Conservation (phyloP, 2,113 vertebrate species). For the Piaya cayana region DNA sequence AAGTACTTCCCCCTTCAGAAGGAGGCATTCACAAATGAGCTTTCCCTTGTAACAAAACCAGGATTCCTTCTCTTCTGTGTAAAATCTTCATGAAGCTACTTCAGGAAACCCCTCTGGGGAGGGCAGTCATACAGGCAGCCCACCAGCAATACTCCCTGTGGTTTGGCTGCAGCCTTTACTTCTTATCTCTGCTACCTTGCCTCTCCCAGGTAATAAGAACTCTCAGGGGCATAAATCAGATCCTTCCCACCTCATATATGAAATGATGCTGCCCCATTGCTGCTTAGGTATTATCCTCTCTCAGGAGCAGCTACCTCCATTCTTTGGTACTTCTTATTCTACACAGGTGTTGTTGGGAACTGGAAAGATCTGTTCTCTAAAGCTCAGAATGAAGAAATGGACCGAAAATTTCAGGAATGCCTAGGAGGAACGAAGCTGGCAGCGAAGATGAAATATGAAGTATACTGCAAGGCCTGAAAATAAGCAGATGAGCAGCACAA, state of each 20-base stretch:
- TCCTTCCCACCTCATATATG: background rate
- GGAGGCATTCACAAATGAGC: background rate
- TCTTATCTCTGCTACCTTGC: background rate
- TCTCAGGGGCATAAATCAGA: background rate
- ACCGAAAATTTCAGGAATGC: slow-evolving; percentile 75
- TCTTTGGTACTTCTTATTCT: background rate
- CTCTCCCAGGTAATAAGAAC: background rate
- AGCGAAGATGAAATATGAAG: slow-evolving; percentile 76
- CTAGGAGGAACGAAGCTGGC: slow-evolving; percentile 78
- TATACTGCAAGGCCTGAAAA: slow-evolving; percentile 73
- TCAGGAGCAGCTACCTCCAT: background rate
- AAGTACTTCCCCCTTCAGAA: background rate
- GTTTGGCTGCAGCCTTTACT: background rate
- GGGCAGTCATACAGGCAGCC: background rate
- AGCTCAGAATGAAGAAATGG: slow-evolving; percentile 82
- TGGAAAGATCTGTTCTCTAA: slow-evolving; percentile 83
- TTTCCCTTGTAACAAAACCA: background rate
- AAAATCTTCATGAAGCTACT: background rate
- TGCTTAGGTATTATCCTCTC: background rate
- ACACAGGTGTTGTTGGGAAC: slow-evolving; percentile 81
- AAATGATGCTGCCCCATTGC: background rate
- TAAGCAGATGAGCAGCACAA: background rate
- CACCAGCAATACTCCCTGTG: background rate
- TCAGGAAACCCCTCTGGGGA: background rate
- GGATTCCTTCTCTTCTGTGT: background rate